Base-by-base conservation (phyloP, 2,113 vertebrate species). In the Tyrannus savana region DNA sequence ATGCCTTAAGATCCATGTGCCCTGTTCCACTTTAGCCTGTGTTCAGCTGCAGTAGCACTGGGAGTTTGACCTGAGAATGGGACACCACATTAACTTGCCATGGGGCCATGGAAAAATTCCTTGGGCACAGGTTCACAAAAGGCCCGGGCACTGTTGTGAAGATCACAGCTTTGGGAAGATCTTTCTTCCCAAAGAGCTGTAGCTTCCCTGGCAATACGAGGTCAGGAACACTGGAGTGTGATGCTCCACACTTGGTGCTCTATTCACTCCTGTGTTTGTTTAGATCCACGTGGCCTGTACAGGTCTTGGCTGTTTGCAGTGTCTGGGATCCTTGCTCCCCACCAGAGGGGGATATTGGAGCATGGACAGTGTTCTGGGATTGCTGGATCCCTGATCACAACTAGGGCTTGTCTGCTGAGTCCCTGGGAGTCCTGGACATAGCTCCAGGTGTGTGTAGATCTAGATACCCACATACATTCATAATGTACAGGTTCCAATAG, bases 291-390 rank as follows among this genome's bases (percentile, higher is more conserved):
- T 6, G 12, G 46, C 23, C 52, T 63, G 60, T 55, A 39, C 35
- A 30, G 31, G 33, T 72, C 30, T 83, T 7, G 2, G 23, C 42
- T 71, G 15, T 23, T 23, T 58, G 55, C 63, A 14, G 2, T 19
- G 35, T 47, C 47, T 77, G 60, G 17, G 12, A 73, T 83, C 37
- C 55, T 33, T 44, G 23, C 31, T 96, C 41, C 44, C 84, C 84
- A 74, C 59, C 55, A 97, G 92, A 87, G 81, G 84, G 87, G 46
- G 74, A 44, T 69, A 12, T 82, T 60, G 17, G 59, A 91, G 39
- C 59, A 11, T 41, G 87, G 60, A 49, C 21, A n/a, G 4, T 5
- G 19, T 56, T 72, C 53, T 63, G 73, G 68, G 50, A 18, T 49
- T 52, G 58, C 78, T 60, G 49, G 14, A 44, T 93, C 47, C 33